Conservation (phyloP, 2,797 vertebrate species). For the Pangasius sanitwongsei region DNA sequence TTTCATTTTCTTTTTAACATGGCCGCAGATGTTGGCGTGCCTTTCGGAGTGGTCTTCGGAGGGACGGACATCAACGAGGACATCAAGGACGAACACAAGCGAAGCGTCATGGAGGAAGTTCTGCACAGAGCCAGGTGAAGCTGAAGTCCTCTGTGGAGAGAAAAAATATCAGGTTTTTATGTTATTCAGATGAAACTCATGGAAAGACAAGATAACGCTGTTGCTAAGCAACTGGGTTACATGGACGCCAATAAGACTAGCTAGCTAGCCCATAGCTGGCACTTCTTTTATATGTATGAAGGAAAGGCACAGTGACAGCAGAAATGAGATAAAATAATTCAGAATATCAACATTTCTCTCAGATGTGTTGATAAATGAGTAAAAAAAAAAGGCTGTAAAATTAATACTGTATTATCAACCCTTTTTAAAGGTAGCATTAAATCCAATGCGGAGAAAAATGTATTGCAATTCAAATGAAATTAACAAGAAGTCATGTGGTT, state of each 20-base stretch:
- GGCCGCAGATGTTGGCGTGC: slow-evolving; percentile 78
- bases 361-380: background rate
- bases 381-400: background rate
- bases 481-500: background rate
- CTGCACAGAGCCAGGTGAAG: slow-evolving; percentile 88
- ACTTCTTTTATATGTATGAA: background rate
- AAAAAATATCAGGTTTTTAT: background rate
- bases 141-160: background rate
- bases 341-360: background rate
- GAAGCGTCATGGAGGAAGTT: slow-evolving; percentile 84
- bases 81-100: slow-evolving; percentile 81
- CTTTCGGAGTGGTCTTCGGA: slow-evolving; percentile 92
- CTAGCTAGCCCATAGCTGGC: background rate
- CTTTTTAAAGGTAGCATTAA: background rate
- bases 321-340: background rate
- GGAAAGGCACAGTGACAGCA: background rate
- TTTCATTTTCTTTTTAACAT: slow-evolving; percentile 43
- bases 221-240: background rate
- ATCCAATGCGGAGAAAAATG: background rate
- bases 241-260: background rate
- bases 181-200: background rate
- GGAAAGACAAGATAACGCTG: background rate
- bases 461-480: background rate
- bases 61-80: slow-evolving; percentile 98
- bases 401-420: background rate